Evolutionary conservation across 2,113 vertebrate genomes (phyloP).

Genomic region (Centropristis striata): DNA sequence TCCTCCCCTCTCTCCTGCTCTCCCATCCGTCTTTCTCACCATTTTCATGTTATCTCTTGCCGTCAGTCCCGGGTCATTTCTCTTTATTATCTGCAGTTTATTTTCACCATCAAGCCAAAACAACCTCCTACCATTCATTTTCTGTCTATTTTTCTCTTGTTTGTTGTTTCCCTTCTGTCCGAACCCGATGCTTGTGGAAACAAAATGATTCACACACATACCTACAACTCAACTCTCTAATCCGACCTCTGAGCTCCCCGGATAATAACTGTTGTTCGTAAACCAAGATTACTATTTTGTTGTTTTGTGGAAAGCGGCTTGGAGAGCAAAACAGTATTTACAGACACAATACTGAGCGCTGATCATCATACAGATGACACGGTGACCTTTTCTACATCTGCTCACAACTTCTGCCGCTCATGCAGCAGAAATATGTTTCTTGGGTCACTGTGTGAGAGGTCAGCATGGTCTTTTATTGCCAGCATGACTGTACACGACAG

Average conservation of each 20-base stretch:
- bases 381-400: conserved; percentile 27
- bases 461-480: conserved; percentile 51
- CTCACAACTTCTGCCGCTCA: conserved; percentile 29
- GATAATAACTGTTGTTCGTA: conserved; percentile 72
- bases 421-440: neutral
- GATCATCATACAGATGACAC: conserved; percentile 34
- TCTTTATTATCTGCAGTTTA: conserved; percentile 20
- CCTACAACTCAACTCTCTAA: conserved; percentile 24
- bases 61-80: neutral
- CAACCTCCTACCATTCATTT: neutral
- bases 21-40: conserved; percentile 6
- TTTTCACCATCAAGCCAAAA: conserved; percentile 20
- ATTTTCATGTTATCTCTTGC: conserved; percentile 15
- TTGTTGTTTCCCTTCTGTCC: conserved; percentile 2
- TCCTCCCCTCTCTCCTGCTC: conserved; percentile 27
- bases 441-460: conserved; percentile 37
- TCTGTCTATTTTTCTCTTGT: conserved; percentile 17
- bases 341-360: conserved; percentile 19
- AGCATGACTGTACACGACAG: conserved; percentile 21
- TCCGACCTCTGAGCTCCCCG: conserved; percentile 40
- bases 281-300: conserved; percentile 61
- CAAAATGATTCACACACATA: conserved; percentile 21
- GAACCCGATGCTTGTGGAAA: conserved; percentile 1
- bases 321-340: conserved; percentile 65
- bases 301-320: conserved; percentile 22